Percentiles rank a stretch among this genome's conserved stretches.
Evolutionary conservation across 1,140 invertebrate species (phyloP).

Genomic region (Maniola jurtina): DNA sequence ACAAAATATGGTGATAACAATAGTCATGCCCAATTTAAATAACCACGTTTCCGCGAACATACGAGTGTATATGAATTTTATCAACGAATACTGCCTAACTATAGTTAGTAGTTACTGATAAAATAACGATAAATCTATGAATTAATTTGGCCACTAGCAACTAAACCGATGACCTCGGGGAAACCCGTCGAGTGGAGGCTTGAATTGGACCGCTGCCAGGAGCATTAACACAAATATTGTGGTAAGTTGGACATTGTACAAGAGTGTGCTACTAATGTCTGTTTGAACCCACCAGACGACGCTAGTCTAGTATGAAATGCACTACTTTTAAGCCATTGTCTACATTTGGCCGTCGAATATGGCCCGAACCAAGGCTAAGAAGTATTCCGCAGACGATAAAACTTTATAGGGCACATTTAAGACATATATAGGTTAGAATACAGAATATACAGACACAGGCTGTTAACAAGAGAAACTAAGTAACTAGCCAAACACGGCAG

Average conservation of each 20-base stretch:
- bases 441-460: too few relatives aligned
- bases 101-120: background rate
- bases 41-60: too few relatives aligned
- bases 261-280: constrained; percentile 20
- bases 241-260: constrained; percentile 27
- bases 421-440: too few relatives aligned
- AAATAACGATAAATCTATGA: constrained; percentile 30
- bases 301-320: background rate
- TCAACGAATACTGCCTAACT: background rate
- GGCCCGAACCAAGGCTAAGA: too few relatives aligned
- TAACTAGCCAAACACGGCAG: too few relatives aligned
- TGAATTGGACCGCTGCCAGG: constrained; percentile 45
- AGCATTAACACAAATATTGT: constrained; percentile 46
- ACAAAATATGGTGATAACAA: too few relatives aligned
- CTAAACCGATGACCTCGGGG: constrained; percentile 34
- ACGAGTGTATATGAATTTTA: too few relatives aligned
- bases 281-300: constrained; percentile 1
- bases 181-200: constrained; percentile 29
- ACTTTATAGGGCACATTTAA: too few relatives aligned
- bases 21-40: too few relatives aligned
- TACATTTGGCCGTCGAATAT: too few relatives aligned
- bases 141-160: constrained; percentile 42
- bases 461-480: too few relatives aligned
- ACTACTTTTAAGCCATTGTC: background rate
- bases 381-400: too few relatives aligned